phyloP scores from a whole-genome alignment of 1,140 invertebrate genomes.

The Lepidurus packardi region DNA sequence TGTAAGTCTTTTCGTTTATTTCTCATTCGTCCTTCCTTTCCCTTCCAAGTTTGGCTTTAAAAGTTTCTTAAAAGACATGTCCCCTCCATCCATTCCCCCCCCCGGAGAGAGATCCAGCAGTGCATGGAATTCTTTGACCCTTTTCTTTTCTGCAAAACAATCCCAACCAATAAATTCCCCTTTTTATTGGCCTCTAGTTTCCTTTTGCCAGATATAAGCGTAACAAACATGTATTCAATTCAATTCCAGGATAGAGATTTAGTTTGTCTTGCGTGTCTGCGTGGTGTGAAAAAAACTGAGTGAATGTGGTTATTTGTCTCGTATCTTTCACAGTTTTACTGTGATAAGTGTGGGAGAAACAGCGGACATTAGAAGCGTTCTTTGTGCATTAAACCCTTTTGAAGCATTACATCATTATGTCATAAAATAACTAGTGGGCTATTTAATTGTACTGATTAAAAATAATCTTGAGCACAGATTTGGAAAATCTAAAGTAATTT shows the following conservation, averaged over 20 bases:
- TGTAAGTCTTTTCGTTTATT: background rate
- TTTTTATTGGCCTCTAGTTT: background rate
- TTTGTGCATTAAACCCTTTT: conserved; percentile 15
- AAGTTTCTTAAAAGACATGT: background rate
- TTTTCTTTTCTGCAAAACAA: background rate
- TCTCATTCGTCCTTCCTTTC: background rate
- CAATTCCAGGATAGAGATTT: background rate
- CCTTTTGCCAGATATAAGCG: conserved; percentile 9
- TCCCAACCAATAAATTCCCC: background rate
- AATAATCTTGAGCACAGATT: background rate
- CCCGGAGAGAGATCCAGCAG: conserved; percentile 5
- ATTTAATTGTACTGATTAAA: background rate
- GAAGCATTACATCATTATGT: conserved; percentile 10
- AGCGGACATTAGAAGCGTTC: background rate
- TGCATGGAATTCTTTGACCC: conserved; percentile 15
- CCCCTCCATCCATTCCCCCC: background rate
- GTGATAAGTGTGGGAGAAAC: background rate
- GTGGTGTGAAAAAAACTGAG: background rate
- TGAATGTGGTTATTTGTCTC: background rate
- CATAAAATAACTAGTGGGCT: background rate
- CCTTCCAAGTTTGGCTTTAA: conserved; percentile 10
- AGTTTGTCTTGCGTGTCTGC: background rate
- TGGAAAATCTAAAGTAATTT: background rate
- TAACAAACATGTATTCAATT: conserved; percentile 11
- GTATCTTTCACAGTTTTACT: background rate